phyloP scores from a whole-genome alignment of 2,797 vertebrate genomes.

The Ptychadena robeensis region DNA sequence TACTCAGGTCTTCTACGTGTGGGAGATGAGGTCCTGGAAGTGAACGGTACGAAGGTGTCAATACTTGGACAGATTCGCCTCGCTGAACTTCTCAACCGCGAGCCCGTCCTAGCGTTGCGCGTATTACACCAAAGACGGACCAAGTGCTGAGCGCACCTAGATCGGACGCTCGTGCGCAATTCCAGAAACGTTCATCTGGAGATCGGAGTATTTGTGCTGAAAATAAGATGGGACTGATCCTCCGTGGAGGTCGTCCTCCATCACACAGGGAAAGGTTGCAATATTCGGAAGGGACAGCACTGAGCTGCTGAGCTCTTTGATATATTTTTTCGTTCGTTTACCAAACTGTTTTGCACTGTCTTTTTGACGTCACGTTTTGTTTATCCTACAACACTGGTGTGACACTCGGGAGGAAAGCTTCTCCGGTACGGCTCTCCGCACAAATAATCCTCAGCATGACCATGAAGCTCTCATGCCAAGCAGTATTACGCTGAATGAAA shows the following conservation, averaged over 20 bases:
- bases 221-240: neutral
- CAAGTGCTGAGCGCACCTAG: slow-evolving; percentile 69
- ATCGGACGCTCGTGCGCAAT: neutral
- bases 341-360: slow-evolving; percentile 50
- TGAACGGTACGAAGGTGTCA: slow-evolving; percentile 86
- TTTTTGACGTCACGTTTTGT: slow-evolving; percentile 36
- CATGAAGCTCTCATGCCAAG: neutral
- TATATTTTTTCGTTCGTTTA: slow-evolving; percentile 41
- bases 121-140: slow-evolving; percentile 83
- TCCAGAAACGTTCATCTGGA: neutral
- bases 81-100: slow-evolving; percentile 79
- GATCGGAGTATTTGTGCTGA: neutral
- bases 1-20: slow-evolving; percentile 86
- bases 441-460: neutral
- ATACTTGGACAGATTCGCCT: slow-evolving; percentile 85
- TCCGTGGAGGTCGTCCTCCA: neutral
- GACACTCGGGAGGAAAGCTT: slow-evolving; percentile 4
- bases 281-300: neutral
- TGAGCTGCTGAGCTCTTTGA: neutral
- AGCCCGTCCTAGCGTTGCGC: slow-evolving; percentile 80
- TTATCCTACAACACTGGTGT: slow-evolving; percentile 27
- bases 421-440: neutral
- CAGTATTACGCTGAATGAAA: slow-evolving; percentile 51
- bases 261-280: neutral
- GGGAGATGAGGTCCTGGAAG: slow-evolving; percentile 93